A percentile compares a stretch with the other conserved stretches of the same genome.
Conservation (phyloP, 2,113 vertebrate species). For the Trachemys scripta region DNA sequence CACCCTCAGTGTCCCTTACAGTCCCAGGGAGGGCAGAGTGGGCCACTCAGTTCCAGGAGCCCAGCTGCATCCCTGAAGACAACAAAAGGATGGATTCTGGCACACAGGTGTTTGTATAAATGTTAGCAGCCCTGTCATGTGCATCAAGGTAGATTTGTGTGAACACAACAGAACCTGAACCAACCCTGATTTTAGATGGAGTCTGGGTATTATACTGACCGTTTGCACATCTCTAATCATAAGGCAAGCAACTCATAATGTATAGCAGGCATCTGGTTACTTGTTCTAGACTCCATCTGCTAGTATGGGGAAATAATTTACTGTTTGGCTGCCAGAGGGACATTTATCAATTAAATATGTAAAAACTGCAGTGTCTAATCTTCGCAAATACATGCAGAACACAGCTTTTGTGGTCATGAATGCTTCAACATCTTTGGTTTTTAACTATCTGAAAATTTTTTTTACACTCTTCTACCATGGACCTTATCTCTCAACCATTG, state of each 20-base stretch:
- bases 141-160: background rate
- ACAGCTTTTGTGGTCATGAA: too few relatives aligned
- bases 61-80: background rate
- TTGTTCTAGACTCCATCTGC: too few relatives aligned
- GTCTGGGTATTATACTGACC: background rate
- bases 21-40: background rate
- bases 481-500: background rate
- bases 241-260: too few relatives aligned
- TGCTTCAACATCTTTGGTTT: too few relatives aligned
- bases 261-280: too few relatives aligned
- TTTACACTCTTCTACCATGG: background rate
- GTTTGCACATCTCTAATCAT: too few relatives aligned
- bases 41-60: background rate
- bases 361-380: too few relatives aligned
- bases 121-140: background rate
- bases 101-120: background rate
- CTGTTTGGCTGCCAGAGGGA: too few relatives aligned
- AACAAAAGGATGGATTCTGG: background rate
- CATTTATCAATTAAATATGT: too few relatives aligned
- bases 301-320: too few relatives aligned
- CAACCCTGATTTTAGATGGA: background rate
- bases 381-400: too few relatives aligned
- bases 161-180: background rate
- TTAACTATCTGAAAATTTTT: background rate
- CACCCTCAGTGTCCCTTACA: background rate